Conservation (phyloP, 2,888 invertebrate genomes). For the Hipparchia semele region DNA sequence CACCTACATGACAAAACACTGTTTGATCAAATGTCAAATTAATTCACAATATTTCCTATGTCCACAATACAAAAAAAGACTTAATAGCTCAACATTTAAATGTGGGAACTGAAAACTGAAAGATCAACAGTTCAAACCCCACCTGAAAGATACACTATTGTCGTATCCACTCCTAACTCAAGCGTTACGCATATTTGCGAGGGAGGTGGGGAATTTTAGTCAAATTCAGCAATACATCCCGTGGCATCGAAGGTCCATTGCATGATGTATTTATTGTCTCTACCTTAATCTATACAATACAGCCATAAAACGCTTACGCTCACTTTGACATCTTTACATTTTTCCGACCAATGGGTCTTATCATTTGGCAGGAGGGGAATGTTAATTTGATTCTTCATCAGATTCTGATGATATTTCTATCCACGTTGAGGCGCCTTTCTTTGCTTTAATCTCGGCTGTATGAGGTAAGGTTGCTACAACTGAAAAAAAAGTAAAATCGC, state of each 20-base stretch:
- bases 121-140: no score
- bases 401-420: constrained; percentile 78
- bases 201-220: no score
- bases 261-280: no score
- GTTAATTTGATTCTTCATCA: constrained; percentile 54
- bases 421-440: constrained; percentile 66
- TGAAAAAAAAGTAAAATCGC: constrained; percentile 49
- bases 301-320: background rate
- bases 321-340: background rate
- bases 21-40: background rate
- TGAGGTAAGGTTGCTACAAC: constrained; percentile 65
- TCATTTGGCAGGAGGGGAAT: background rate
- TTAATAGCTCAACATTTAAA: no score
- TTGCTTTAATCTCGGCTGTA: constrained; percentile 66
- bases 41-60: background rate
- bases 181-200: no score
- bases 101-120: no score
- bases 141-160: no score
- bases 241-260: no score
- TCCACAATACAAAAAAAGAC: no score
- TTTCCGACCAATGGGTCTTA: background rate
- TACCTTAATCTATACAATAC: background rate
- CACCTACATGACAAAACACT: background rate
- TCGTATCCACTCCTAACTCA: no score
- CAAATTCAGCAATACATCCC: no score